A percentile compares a stretch with the other conserved stretches of the same genome.
These are phyloP conservation scores for Scolopax rusticola DNA, from an alignment of 2,797 vertebrate species.

Conservation along the genomic window DNA sequence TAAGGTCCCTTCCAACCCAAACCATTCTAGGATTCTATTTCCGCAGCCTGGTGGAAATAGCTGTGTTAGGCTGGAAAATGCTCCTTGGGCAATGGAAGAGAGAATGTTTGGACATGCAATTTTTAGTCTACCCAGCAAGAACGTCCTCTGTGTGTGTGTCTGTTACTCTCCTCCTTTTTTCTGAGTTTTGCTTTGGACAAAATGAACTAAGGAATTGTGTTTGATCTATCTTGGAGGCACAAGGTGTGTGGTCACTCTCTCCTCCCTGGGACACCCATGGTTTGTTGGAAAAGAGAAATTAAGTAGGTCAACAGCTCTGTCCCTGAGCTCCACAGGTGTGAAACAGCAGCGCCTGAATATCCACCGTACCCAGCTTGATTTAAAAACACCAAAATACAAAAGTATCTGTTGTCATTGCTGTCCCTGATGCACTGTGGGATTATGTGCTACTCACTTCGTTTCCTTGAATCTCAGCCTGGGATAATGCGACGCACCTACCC, in stretches of 20 bases:
- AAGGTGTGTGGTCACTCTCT: background rate
- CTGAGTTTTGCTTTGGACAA: background rate
- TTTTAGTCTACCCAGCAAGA: background rate
- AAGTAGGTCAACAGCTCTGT: background rate
- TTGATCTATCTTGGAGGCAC: background rate
- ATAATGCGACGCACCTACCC: background rate
- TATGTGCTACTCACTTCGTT: too few species aligned
- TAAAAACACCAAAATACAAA: background rate
- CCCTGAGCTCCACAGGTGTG: background rate
- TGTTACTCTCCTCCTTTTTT: background rate
- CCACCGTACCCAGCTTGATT: background rate
- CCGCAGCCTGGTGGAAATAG: background rate
- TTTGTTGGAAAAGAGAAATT: background rate
- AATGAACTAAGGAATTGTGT: background rate
- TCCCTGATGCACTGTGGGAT: background rate
- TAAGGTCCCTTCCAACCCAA: background rate
- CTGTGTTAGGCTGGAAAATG: background rate
- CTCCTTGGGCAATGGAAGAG: rapidly evolving
- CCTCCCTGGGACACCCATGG: rapidly evolving
- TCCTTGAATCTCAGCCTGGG: too few species aligned
- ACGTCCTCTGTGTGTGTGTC: rapidly evolving
- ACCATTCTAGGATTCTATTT: background rate
- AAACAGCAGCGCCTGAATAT: background rate
- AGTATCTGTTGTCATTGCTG: background rate
- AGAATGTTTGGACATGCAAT: rapidly evolving